Evolutionary conservation across 2,888 invertebrate species (phyloP).

Genomic region (Drosophila nr. perissopoda): DNA sequence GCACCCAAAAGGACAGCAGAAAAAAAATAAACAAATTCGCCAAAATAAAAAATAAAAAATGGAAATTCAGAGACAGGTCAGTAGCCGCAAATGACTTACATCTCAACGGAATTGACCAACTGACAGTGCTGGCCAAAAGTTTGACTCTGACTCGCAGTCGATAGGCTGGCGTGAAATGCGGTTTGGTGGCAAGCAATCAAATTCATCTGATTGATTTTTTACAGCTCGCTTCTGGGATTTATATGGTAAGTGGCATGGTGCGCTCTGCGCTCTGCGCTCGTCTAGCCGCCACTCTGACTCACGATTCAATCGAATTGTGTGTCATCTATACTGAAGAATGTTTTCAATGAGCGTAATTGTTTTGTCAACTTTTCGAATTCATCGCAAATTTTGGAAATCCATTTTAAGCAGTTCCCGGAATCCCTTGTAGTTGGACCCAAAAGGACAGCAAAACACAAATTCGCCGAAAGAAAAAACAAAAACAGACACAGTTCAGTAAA

Average conservation of each 20-base stretch:
- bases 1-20: constrained; percentile 17
- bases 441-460: constrained; percentile 12
- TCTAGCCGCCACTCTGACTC: not conserved
- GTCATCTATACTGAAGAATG: not conserved
- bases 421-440: constrained; percentile 11
- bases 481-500: constrained; percentile 29
- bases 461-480: not conserved
- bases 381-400: not conserved
- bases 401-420: not conserved
- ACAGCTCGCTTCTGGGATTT: constrained; percentile 23
- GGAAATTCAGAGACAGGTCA: constrained; percentile 23
- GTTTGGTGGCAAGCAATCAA: constrained; percentile 12
- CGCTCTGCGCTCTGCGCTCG: not conserved
- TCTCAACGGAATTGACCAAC: constrained; percentile 40
- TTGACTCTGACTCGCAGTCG: constrained; percentile 41
- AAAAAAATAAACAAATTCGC: constrained; percentile 1
- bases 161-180: constrained; percentile 18
- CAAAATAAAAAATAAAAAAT: constrained; percentile 5
- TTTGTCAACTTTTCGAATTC: not conserved
- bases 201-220: constrained; percentile 22
- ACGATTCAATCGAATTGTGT: not conserved
- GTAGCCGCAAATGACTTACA: constrained; percentile 32
- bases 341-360: not conserved
- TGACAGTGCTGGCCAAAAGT: constrained; percentile 47
- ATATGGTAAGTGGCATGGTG: not conserved